Conservation (phyloP, 2,113 vertebrate genomes). For the Rhynchomys soricoides region DNA sequence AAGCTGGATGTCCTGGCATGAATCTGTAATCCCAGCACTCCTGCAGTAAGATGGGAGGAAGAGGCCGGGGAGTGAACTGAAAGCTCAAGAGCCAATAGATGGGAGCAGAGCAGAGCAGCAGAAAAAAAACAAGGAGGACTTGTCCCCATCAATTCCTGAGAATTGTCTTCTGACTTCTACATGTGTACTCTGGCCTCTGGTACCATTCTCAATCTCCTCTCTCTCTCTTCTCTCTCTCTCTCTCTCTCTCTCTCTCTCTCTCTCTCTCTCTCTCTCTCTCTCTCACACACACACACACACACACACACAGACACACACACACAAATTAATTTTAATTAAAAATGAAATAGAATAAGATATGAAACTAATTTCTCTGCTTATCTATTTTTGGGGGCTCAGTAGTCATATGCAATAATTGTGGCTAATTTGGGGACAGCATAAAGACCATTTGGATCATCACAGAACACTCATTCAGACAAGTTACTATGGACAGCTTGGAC, state of each 20-base stretch:
- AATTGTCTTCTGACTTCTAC: neutral
- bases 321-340: neutral
- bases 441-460: rapidly evolving
- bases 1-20: neutral
- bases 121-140: neutral
- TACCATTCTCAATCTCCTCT: neutral
- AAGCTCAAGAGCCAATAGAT: no score
- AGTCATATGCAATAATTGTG: rapidly evolving
- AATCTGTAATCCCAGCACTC: neutral
- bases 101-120: neutral
- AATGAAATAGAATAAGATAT: neutral
- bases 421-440: rapidly evolving
- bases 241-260: neutral
- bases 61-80: neutral
- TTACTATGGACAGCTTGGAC: neutral
- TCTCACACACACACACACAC: neutral
- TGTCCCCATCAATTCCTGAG: no score
- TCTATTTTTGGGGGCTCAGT: rapidly evolving
- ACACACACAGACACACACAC: neutral
- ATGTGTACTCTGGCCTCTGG: no score
- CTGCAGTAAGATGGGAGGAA: neutral
- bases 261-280: neutral
- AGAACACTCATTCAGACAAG: rapidly evolving
- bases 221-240: no score
- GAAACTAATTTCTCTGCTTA: neutral